phyloP scores from a whole-genome alignment of 2,888 invertebrate species.

The Boloria euphrosyne region DNA sequence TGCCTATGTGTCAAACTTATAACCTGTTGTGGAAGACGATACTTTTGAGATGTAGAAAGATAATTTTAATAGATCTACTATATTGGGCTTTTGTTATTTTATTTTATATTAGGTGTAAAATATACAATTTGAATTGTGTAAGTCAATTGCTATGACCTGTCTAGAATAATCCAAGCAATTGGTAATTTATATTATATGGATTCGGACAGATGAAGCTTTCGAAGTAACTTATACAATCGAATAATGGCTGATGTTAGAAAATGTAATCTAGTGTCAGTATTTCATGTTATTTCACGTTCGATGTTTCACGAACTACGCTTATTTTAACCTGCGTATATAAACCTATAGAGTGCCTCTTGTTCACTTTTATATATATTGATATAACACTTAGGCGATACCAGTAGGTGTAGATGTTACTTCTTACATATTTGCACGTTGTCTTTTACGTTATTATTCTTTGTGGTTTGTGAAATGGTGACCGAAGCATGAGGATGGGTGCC shows the following conservation, averaged over 20 bases:
- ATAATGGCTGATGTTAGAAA: constrained; percentile 51
- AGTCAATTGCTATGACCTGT: constrained; percentile 34
- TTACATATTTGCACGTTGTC: constrained; percentile 62
- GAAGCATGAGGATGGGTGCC: constrained; percentile 72
- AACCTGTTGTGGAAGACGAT: constrained; percentile 80
- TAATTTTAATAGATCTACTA: constrained; percentile 59
- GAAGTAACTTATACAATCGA: constrained; percentile 36
- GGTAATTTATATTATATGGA: constrained; percentile 24
- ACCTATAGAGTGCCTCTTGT: constrained; percentile 83
- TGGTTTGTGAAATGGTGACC: constrained; percentile 48
- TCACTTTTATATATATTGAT: constrained; percentile 83
- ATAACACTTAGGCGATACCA: constrained; percentile 71
- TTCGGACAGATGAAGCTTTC: constrained; percentile 31
- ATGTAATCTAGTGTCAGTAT: constrained; percentile 57
- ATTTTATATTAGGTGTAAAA: constrained; percentile 53
- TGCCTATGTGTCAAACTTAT: constrained; percentile 59
- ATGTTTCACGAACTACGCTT: constrained; percentile 79
- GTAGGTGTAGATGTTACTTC: constrained; percentile 59
- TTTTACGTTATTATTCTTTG: constrained; percentile 45
- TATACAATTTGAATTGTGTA: constrained; percentile 45
- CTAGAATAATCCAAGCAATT: constrained; percentile 27
- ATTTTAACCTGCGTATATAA: constrained; percentile 78
- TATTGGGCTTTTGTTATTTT: constrained; percentile 53
- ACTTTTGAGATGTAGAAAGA: constrained; percentile 69
- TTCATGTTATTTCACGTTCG: constrained; percentile 60